Evolutionary conservation across 2,797 vertebrate species (phyloP).

Genomic region (Coluber constrictor): DNA sequence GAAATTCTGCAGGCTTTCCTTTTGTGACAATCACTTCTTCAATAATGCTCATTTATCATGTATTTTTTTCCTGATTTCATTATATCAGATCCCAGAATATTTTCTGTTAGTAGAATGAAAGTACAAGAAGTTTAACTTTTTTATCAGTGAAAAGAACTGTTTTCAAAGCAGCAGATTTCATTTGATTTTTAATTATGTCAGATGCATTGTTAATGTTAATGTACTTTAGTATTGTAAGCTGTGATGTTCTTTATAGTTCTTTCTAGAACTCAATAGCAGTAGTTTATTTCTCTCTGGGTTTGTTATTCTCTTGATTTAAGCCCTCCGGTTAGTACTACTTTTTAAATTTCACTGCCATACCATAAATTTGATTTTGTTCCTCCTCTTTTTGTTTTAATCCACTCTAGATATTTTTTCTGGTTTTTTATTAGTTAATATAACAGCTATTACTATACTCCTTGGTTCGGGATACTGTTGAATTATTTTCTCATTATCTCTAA

Average conservation of each 20-base stretch:
- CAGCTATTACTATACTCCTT: background rate
- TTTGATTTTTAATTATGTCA: constrained; percentile 20
- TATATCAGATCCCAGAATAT: background rate
- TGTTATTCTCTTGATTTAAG: background rate
- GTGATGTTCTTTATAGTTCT: background rate
- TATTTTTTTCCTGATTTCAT: background rate
- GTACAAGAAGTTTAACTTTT: background rate
- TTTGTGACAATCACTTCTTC: background rate
- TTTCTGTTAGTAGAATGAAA: fast-evolving
- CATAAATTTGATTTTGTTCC: background rate
- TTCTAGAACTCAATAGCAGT: background rate
- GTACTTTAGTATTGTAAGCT: background rate
- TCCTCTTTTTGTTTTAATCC: background rate
- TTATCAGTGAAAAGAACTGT: background rate
- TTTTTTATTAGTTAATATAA: background rate
- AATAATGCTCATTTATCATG: background rate
- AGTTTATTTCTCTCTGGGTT: background rate
- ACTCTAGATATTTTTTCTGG: background rate
- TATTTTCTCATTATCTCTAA: constrained; percentile 19
- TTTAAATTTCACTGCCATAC: background rate
- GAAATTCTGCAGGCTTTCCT: background rate
- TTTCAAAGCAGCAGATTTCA: background rate
- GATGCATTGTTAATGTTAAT: background rate
- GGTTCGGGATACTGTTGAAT: constrained; percentile 33
- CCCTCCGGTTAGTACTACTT: background rate